phyloP scores from a whole-genome alignment of 2,888 invertebrate species.

The Mythimna ferrago region DNA sequence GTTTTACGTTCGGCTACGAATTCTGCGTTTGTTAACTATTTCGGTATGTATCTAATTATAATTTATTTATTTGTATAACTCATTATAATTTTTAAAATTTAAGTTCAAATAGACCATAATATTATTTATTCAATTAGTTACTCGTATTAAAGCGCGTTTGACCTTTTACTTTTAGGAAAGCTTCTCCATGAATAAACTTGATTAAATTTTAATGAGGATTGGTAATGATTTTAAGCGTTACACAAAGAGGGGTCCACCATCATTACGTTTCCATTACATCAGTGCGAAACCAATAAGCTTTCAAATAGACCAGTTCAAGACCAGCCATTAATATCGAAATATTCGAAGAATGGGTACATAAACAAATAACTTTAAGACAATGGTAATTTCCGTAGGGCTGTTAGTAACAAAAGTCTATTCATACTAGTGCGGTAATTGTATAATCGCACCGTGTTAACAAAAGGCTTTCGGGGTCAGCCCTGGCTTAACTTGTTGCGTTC shows the following conservation, averaged over 20 bases:
- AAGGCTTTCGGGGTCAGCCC: conserved; percentile 66
- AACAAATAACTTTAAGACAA: conserved; percentile 10
- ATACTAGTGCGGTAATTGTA: conserved; percentile 53
- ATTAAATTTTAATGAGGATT: conserved; percentile 26
- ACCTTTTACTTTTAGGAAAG: conserved; percentile 27
- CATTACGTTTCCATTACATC: background rate
- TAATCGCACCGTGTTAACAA: conserved; percentile 64
- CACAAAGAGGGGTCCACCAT: background rate
- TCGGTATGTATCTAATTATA: conserved; percentile 59
- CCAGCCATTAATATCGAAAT: background rate
- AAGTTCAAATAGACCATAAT: background rate
- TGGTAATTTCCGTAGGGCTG: background rate
- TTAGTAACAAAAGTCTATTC: conserved; percentile 25
- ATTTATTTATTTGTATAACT: background rate
- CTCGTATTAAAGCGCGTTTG: conserved; percentile 17
- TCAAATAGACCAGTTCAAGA: conserved; percentile 1
- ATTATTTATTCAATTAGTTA: conserved; percentile 16
- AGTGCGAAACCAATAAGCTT: background rate
- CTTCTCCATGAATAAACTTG: conserved; percentile 17
- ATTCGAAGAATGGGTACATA: background rate
- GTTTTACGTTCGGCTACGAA: conserved; percentile 38
- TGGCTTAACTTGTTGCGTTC: conserved; percentile 82
- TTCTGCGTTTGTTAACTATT: conserved; percentile 40
- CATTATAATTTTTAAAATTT: background rate
- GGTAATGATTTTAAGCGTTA: conserved; percentile 18